Conservation (phyloP, 2,113 vertebrate species). For the Falcunculus frontatus region DNA sequence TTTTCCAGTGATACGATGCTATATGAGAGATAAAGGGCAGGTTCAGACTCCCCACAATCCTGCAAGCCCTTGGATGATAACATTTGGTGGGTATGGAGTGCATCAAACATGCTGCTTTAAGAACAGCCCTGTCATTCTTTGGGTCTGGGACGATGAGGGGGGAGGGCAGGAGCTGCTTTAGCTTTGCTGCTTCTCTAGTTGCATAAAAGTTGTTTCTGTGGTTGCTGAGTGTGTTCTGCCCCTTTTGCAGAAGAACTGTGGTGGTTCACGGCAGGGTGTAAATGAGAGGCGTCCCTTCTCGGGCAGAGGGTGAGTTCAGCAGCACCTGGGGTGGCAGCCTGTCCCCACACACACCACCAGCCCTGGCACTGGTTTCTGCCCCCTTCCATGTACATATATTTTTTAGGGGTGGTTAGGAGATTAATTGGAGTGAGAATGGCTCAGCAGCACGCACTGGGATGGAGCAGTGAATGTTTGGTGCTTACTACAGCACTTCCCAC, state of each 20-base stretch:
- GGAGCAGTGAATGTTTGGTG: background rate
- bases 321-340: background rate
- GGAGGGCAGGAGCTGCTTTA: background rate
- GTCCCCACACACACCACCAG: too few relatives aligned
- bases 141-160: background rate
- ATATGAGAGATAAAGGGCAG: background rate
- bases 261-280: background rate
- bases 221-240: background rate
- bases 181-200: background rate
- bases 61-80: background rate
- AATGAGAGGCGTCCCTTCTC: background rate
- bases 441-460: background rate
- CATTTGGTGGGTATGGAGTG: background rate
- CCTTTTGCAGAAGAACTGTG: constrained; percentile 31
- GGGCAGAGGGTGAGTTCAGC: constrained; percentile 20
- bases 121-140: background rate
- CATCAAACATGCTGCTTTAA: background rate
- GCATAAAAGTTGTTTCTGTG: background rate
- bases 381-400: rapidly evolving
- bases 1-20: background rate
- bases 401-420: background rate
- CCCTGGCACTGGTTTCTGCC: background rate
- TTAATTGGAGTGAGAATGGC: background rate
- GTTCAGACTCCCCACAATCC: background rate
- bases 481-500: background rate